phyloP scores from a whole-genome alignment of 1,140 invertebrate genomes.

The Bicyclus anynana region DNA sequence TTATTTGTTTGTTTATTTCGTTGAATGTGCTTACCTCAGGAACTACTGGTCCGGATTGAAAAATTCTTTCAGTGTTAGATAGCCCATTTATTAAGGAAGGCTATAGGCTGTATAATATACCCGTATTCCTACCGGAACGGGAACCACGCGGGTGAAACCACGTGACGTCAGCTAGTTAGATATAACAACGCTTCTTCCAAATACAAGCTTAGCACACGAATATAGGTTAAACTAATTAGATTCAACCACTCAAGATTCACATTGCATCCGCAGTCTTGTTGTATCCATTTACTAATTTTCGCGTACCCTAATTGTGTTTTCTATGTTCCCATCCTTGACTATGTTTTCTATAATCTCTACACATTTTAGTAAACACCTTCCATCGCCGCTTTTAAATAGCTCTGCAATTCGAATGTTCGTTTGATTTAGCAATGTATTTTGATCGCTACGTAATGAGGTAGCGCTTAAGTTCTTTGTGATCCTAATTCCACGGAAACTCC shows the following conservation, averaged over 20 bases:
- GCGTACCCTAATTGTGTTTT: constrained; percentile 34
- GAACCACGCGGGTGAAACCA: no score
- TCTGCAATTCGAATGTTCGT: background rate
- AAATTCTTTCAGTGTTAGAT: no score
- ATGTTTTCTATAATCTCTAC: background rate
- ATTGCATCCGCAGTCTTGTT: constrained; percentile 6
- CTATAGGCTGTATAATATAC: no score
- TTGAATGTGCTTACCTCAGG: no score
- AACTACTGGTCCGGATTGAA: no score
- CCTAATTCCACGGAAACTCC: constrained; percentile 34
- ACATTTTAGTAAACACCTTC: background rate
- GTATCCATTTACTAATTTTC: constrained; percentile 35
- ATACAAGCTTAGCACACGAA: background rate
- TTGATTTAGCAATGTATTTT: constrained; percentile 9
- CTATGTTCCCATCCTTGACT: constrained; percentile 2
- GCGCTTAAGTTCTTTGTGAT: constrained; percentile 7
- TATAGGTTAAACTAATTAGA: background rate
- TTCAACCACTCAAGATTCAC: background rate
- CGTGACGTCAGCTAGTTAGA: no score
- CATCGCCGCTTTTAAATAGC: constrained; percentile 7
- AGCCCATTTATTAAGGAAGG: no score
- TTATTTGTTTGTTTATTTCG: no score
- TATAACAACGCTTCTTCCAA: no score
- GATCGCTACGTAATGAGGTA: background rate
- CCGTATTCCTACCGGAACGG: no score